A percentile compares a stretch with the other conserved stretches of the same genome.
phyloP scores from a whole-genome alignment of 2,113 vertebrate genomes.

The Callipepla squamata region DNA sequence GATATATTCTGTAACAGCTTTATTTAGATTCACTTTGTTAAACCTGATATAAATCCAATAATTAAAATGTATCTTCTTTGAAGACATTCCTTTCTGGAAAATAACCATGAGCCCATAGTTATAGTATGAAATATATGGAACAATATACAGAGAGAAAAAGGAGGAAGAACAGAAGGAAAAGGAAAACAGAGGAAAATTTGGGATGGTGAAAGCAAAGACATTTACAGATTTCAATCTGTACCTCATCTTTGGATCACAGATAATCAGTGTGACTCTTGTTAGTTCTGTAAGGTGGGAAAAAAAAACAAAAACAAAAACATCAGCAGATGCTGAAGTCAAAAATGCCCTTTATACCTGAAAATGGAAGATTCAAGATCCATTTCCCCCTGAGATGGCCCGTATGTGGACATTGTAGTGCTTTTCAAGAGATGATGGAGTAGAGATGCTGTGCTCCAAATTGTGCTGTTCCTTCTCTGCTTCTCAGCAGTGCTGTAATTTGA shows the following conservation, averaged over 20 bases:
- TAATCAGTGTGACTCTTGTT: neutral
- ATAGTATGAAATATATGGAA: neutral
- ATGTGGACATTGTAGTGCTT: neutral
- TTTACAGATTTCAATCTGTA: neutral
- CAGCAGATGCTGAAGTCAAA: neutral
- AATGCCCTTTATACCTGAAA: neutral
- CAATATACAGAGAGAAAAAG: neutral
- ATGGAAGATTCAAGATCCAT: neutral
- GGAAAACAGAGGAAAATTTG: neutral
- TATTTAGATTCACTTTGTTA: neutral
- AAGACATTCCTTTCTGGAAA: neutral
- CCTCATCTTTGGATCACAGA: accelerated
- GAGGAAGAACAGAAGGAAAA: neutral
- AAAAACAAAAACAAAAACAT: neutral
- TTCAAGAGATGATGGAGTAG: neutral
- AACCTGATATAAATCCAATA: neutral
- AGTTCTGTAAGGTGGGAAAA: neutral
- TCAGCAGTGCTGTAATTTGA: neutral
- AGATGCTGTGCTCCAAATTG: neutral
- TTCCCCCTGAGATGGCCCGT: neutral
- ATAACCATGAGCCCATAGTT: neutral
- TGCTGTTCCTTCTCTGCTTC: neutral
- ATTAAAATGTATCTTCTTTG: neutral
- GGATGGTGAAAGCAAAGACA: neutral
- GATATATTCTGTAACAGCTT: neutral